Evolutionary conservation across 2,113 vertebrate species (phyloP).

Genomic region (Chionis minor): DNA sequence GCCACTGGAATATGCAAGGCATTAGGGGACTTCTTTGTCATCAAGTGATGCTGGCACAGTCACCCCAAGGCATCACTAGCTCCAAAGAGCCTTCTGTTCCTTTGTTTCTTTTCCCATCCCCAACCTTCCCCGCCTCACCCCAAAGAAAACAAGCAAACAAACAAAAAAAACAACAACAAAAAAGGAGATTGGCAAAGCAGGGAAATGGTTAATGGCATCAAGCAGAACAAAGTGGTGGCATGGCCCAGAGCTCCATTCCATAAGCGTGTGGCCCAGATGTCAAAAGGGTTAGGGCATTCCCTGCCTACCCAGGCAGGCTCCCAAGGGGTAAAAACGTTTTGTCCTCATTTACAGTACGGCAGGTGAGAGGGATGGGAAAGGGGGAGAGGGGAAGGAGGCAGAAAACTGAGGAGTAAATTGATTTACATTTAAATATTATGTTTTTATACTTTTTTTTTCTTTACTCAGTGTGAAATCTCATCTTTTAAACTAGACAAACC

Average conservation of each 20-base stretch:
- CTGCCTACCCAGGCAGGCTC: not conserved
- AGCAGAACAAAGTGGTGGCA: not conserved
- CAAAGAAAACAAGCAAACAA: not conserved
- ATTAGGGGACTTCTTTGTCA: not conserved
- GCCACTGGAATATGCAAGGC: not conserved
- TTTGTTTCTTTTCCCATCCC: not conserved
- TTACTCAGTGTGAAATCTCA: conserved; percentile 53
- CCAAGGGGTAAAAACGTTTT: not conserved
- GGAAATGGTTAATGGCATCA: not conserved
- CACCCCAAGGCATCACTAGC: accelerated
- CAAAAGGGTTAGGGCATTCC: not conserved
- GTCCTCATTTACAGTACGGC: not conserved
- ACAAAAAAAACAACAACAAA: not conserved
- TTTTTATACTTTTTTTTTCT: conserved; percentile 60
- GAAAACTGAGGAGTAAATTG: conserved; percentile 29
- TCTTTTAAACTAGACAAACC: conserved; percentile 69
- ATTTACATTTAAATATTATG: conserved; percentile 69
- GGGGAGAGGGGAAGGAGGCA: not conserved
- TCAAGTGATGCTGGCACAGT: accelerated
- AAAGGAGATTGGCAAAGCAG: not conserved
- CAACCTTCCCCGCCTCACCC: accelerated
- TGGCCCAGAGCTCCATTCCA: accelerated
- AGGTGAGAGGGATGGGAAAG: not conserved
- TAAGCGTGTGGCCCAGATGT: not conserved
- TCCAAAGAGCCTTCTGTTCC: accelerated